These are phyloP conservation scores for Ceratothoa steindachneri DNA, from an alignment of 2,888 invertebrate species.

Conservation along the genomic window DNA sequence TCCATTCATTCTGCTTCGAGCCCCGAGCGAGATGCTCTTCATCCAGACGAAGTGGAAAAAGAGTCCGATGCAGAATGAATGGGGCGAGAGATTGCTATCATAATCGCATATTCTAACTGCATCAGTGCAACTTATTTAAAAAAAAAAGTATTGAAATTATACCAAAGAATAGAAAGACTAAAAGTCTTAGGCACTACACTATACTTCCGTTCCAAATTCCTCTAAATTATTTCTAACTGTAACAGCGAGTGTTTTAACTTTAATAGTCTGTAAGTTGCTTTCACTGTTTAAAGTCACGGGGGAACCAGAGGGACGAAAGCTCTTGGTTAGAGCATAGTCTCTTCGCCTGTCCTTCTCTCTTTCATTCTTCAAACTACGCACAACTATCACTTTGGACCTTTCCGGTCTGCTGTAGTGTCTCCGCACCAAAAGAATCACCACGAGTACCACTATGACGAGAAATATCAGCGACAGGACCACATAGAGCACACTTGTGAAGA, in stretches of 20 bases:
- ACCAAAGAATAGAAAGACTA: too few species aligned
- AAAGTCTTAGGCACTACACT: too few species aligned
- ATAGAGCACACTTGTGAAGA: conserved; percentile 30
- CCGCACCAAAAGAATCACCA: conserved; percentile 26
- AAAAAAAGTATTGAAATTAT: too few species aligned
- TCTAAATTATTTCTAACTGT: conserved; percentile 46
- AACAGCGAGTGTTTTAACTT: conserved; percentile 44
- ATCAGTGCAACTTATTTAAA: too few species aligned
- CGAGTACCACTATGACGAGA: conserved; percentile 28
- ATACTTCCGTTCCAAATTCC: conserved; percentile 46
- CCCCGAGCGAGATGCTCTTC: too few species aligned
- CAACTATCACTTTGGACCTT: conserved; percentile 40
- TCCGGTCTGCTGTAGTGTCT: conserved; percentile 26
- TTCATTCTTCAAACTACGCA: conserved; percentile 43
- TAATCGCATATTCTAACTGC: too few species aligned
- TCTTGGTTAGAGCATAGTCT: conserved; percentile 25
- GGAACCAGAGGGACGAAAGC: conserved; percentile 20
- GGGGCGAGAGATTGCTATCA: too few species aligned
- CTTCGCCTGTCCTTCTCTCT: conserved; percentile 38
- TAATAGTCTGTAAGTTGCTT: conserved; percentile 43
- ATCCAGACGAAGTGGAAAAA: too few species aligned
- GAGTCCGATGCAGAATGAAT: too few species aligned
- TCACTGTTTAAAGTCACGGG: conserved; percentile 45
- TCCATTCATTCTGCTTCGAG: too few species aligned
- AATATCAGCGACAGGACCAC: conserved; percentile 25